Evolutionary conservation across 2,888 invertebrate genomes (phyloP), one percentile per base, ranked within the genome.

Genomic region (Hydropsyche betteni): DNA sequence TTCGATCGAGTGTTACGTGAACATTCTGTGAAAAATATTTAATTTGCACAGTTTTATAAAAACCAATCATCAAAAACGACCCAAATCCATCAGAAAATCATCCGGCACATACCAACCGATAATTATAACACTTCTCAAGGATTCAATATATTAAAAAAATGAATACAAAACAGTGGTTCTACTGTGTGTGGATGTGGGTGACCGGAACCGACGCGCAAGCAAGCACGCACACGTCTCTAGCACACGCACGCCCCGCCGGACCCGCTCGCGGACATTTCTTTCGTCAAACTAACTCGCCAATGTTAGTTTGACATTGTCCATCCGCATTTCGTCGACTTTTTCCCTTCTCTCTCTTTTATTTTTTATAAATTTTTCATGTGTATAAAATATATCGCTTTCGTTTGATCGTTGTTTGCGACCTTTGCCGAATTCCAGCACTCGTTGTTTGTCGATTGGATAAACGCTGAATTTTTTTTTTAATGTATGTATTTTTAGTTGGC

Each of bases 271-370:
- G 80, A 80, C 80, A 80, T 80, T 80, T 80, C 80, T 80, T 80
- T 80, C 80, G 80, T 75, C 80, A 80, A 80, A 80, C 80, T 78
- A 78, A 79, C 79, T 77, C 77, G 69, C 75, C 68, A 69, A 44
- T 74, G 79, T 77, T 78, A 79, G 80, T 80, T 80, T 80, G 80
- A 80, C 80, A 80, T 77, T 80, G 80, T 80, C 80, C 80, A 80
- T 80, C 78, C 77, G 77, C 79, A 76, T 78, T 74, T 51, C 74
- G 50, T 73, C 74, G 24, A 53, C 44, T 44, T 44, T 51, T 53
- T 72, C 72, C 55, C 38, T 72, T 72, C 58, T 72, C 44, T 44
- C 10, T 44, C 6, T 44, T 10, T 44, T 68, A 34, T 68, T 33
- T 68, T n/a, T 68, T 68, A 8, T 24, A n/a, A 33, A 33, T 36